phyloP scores from a whole-genome alignment of 2,888 invertebrate species.

The Icerya purchasi region DNA sequence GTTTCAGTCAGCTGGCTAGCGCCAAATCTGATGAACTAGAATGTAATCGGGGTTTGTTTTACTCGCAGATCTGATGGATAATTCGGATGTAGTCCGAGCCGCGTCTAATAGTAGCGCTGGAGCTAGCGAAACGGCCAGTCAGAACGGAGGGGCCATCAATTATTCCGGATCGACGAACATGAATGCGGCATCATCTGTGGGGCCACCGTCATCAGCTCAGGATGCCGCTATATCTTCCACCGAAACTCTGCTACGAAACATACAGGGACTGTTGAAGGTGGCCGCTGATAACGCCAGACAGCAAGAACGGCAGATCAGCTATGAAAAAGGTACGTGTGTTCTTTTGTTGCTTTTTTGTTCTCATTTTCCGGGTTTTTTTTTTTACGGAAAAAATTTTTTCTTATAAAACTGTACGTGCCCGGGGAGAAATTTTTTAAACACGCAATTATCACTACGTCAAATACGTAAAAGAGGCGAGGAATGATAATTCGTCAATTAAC shows the following conservation, averaged over 20 bases:
- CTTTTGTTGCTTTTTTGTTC: no score
- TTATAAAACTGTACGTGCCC: no score
- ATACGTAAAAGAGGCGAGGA: no score
- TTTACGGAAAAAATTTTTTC: no score
- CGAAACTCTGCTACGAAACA: slow-evolving; percentile 81
- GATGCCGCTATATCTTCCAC: slow-evolving; percentile 55
- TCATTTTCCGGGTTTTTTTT: no score
- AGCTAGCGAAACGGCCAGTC: slow-evolving; percentile 30
- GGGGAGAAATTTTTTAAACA: no score
- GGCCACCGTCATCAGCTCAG: slow-evolving; percentile 24
- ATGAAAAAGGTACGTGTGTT: slow-evolving; percentile 87
- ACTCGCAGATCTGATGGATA: slow-evolving; percentile 50
- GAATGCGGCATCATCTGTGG: slow-evolving; percentile 26
- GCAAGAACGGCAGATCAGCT: slow-evolving; percentile 85
- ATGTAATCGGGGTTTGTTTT: no score
- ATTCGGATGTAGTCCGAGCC: slow-evolving; percentile 29
- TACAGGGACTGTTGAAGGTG: slow-evolving; percentile 85
- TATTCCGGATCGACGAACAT: slow-evolving; percentile 33
- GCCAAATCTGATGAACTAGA: no score
- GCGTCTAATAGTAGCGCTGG: slow-evolving; percentile 16
- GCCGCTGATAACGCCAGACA: slow-evolving; percentile 94
- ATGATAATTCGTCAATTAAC: no score
- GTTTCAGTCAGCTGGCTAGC: no score
- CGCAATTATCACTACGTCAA: no score
- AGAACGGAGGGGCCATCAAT: slow-evolving; percentile 28